Base-by-base conservation (phyloP, 2,113 vertebrate genomes). In the Campylomormyrus tamandua region DNA sequence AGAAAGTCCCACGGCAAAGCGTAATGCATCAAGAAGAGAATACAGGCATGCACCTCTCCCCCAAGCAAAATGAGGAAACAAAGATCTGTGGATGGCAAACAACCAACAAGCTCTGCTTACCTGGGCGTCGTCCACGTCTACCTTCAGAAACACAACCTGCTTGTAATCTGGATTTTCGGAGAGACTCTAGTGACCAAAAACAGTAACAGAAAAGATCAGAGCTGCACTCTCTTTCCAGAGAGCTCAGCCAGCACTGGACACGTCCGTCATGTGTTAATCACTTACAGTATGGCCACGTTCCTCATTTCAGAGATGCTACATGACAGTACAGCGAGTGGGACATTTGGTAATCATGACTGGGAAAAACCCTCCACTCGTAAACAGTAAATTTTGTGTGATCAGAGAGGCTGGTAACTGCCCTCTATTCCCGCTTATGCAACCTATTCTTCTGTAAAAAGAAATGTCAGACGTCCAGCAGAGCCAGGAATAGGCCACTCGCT, bases 81-180 rank as follows among this genome's bases (percentile, higher is more conserved):
- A 86, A 86, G 5, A 46, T 49, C 83, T 39, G 13, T 2, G n/a
- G 24, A 35, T 90, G 45, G 85, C n/a, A 66, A 24, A 87, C n/a
- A 24, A 31, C 56, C 42, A 87, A 35, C 10, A 27, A 9, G 17
- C 45, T 92, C 24, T 7, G 58, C 96, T 88, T 96, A 98, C 98
- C 89, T 27, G 66, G 90, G 96, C 97, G 0, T 97, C 97, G 89
- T 99, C 98, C 93, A 98, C 97, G 4, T 99, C 98, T 7, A 99
- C 96, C 95, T 98, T 97, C 3, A 98, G 92, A 94, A 99, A 99
- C 21, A 98, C 52, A 48, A 98, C 97, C 0, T 97, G 66, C 0
- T 53, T 17, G 87, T 96, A 95, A 0, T 96, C 77, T 5, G 87
- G 0, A 0, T 0, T 91, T 6, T 93, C 85, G 45, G 91, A 89